Conservation (phyloP, 1,140 invertebrate genomes). For the Trichomalopsis sarcophagae region DNA sequence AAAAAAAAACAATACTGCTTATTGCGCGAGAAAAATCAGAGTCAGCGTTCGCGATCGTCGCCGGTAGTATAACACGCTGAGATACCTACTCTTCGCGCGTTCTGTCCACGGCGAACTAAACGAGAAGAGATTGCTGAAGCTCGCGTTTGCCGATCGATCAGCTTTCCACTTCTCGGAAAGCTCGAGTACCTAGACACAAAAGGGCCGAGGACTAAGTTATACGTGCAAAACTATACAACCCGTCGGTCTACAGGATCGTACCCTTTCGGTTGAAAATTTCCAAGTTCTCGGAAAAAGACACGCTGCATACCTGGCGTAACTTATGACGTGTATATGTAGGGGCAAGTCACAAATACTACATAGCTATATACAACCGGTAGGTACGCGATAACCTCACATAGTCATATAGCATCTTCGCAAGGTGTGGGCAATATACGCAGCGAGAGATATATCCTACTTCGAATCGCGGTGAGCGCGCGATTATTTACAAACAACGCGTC, state of each 20-base stretch:
- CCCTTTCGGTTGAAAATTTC: not conserved
- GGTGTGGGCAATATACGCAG: not conserved
- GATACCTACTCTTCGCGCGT: not conserved
- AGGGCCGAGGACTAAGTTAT: not conserved
- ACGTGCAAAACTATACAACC: not conserved
- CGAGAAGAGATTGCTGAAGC: not conserved
- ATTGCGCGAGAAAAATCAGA: constrained; percentile 1
- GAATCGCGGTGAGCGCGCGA: not conserved
- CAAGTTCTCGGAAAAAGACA: constrained; percentile 25
- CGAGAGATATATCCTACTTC: not conserved
- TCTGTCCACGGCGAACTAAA: not conserved
- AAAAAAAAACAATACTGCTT: constrained; percentile 17
- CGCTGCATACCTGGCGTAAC: not conserved
- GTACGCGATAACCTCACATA: not conserved
- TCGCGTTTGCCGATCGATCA: not conserved
- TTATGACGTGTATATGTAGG: not conserved
- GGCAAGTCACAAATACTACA: constrained; percentile 33
- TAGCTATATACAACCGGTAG: not conserved
- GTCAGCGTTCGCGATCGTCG: constrained; percentile 18
- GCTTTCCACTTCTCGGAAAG: constrained; percentile 3
- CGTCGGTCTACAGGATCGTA: too few species aligned
- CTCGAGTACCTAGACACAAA: not conserved
- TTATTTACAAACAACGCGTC: constrained; percentile 56
- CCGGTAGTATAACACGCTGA: not conserved
- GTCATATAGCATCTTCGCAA: not conserved